Conservation (phyloP, 2,888 invertebrate species). For the Ectobius pallidus region DNA sequence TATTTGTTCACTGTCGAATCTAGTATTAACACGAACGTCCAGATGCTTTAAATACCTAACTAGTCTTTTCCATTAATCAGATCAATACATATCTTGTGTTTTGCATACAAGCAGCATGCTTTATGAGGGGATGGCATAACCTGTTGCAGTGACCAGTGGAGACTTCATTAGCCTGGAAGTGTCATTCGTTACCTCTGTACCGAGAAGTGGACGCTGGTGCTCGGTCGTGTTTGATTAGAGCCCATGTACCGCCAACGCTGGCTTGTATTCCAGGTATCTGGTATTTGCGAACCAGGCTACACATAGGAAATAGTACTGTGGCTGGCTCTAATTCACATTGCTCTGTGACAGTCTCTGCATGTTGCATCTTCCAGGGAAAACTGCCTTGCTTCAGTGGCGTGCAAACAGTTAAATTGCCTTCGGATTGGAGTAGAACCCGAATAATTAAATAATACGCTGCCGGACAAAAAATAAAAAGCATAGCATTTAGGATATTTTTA, state of each 20-base stretch:
- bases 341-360: conserved; percentile 10
- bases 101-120: background rate
- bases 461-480: too few species aligned
- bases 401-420: too few species aligned
- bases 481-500: too few species aligned
- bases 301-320: background rate
- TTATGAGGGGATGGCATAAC: background rate
- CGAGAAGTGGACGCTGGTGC: too few species aligned
- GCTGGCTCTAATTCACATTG: conserved; percentile 11
- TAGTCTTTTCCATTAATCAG: too few species aligned
- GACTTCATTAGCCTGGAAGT: background rate
- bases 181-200: background rate
- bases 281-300: background rate
- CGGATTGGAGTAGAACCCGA: too few species aligned
- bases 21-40: too few species aligned
- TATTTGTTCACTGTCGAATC: too few species aligned
- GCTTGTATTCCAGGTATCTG: background rate
- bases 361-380: background rate
- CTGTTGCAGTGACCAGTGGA: background rate
- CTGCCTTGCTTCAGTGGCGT: background rate
- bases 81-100: too few species aligned
- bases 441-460: too few species aligned
- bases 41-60: too few species aligned
- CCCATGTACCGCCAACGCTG: background rate
- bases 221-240: background rate